Percentiles rank a stretch among this genome's conserved stretches.
Conservation (phyloP, 2,113 vertebrate species). For the Ardeotis arabs region DNA sequence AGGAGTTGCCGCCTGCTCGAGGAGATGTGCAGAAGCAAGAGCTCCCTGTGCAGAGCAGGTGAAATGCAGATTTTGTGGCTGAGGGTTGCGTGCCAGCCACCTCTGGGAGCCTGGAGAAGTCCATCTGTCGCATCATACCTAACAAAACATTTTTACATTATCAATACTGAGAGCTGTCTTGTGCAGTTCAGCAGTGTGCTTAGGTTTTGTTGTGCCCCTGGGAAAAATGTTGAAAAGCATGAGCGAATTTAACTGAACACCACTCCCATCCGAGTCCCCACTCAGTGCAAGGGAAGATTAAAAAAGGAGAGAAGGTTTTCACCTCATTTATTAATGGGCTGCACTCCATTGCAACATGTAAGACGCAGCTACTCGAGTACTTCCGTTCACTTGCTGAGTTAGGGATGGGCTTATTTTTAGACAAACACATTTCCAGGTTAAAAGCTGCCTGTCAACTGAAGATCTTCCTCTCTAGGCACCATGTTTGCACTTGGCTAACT, state of each 20-base stretch:
- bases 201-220: neutral
- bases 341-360: rapidly evolving
- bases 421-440: neutral
- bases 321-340: neutral
- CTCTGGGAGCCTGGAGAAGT: neutral
- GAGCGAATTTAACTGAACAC: neutral
- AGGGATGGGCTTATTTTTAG: neutral
- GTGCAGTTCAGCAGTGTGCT: neutral
- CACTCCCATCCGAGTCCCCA: neutral
- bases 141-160: neutral
- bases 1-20: neutral
- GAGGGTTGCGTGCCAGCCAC: neutral
- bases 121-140: neutral
- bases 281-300: neutral
- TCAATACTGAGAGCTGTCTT: neutral
- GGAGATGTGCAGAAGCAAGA: neutral
- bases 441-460: neutral
- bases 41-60: neutral
- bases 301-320: neutral
- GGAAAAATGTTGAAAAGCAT: neutral
- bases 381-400: neutral
- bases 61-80: neutral
- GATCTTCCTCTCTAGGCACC: neutral
- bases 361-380: neutral
- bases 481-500: neutral